Percentiles rank a stretch among this genome's conserved stretches.
Conservation (phyloP, 2,888 invertebrate species). For the Campoletis raptor region DNA sequence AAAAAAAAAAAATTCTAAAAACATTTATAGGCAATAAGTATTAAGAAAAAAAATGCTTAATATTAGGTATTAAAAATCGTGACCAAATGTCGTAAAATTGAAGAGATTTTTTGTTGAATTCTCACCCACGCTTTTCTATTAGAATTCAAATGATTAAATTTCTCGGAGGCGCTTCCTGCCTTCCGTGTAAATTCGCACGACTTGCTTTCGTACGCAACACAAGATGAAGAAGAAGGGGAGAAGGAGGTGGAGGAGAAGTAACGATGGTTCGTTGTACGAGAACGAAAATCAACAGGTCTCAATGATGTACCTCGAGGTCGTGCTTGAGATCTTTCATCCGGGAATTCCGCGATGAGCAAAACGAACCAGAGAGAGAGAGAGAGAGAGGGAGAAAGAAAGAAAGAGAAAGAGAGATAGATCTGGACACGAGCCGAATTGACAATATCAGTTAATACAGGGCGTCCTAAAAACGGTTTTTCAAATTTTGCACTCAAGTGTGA, state of each 20-base stretch:
- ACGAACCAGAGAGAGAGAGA: background rate
- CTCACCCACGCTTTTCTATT: constrained; percentile 42
- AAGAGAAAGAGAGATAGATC: constrained; percentile 18
- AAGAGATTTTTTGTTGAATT: too few relatives aligned
- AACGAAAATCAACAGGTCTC: constrained; percentile 52
- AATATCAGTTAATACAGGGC: background rate
- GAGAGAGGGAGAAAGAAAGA: constrained; percentile 14
- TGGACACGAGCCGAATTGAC: constrained; percentile 21
- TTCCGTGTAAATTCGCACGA: constrained; percentile 55
- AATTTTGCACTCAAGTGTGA: background rate
- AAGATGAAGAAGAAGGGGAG: background rate
- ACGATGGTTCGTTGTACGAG: constrained; percentile 10
- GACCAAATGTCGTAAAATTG: background rate
- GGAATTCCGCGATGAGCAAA: constrained; percentile 8
- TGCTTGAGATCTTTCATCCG: constrained; percentile 23
- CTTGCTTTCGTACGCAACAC: background rate
- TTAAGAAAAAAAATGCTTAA: background rate
- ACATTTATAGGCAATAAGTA: background rate
- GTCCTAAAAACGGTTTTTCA: background rate
- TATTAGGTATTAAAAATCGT: background rate
- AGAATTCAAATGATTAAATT: constrained; percentile 55
- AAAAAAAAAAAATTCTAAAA: background rate
- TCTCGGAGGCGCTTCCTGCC: constrained; percentile 51
- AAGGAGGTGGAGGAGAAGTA: background rate
- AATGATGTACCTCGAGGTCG: constrained; percentile 14